These are phyloP conservation scores for Strigops habroptila DNA, from an alignment of 2,113 vertebrate species.

Conservation along the genomic window DNA sequence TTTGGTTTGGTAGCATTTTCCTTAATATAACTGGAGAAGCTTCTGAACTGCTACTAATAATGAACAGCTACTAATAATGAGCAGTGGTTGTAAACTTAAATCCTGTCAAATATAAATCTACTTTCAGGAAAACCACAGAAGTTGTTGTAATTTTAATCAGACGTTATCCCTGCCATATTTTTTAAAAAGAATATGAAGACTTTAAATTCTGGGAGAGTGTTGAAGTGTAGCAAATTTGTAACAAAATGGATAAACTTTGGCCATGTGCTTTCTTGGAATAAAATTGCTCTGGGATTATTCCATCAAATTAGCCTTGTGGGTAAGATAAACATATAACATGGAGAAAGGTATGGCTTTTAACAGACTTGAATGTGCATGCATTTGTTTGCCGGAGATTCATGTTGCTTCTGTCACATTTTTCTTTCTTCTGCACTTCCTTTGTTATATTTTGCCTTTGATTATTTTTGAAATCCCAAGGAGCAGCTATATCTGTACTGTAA, in stretches of 20 bases:
- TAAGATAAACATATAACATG: neutral
- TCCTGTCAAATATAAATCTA: neutral
- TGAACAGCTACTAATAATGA: neutral
- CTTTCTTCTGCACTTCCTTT: neutral
- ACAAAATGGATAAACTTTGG: neutral
- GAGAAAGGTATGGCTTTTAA: neutral
- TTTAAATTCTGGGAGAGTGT: neutral
- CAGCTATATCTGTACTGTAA: neutral
- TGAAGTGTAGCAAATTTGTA: neutral
- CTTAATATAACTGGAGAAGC: neutral
- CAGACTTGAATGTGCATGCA: neutral
- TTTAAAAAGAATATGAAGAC: neutral
- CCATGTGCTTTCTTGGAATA: neutral
- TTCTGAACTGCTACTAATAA: neutral
- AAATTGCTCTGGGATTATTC: neutral
- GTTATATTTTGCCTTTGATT: constrained; percentile 28
- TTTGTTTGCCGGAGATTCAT: neutral
- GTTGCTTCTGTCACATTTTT: neutral
- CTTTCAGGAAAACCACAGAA: neutral
- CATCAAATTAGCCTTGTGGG: neutral
- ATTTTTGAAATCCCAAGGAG: constrained; percentile 25
- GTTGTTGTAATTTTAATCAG: neutral
- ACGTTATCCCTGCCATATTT: neutral
- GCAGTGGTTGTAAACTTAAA: neutral
- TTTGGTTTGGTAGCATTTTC: neutral